Evolutionary conservation across 2,113 vertebrate species (phyloP), one percentile per base, ranked within the genome.

Genomic region (Murina feae): DNA sequence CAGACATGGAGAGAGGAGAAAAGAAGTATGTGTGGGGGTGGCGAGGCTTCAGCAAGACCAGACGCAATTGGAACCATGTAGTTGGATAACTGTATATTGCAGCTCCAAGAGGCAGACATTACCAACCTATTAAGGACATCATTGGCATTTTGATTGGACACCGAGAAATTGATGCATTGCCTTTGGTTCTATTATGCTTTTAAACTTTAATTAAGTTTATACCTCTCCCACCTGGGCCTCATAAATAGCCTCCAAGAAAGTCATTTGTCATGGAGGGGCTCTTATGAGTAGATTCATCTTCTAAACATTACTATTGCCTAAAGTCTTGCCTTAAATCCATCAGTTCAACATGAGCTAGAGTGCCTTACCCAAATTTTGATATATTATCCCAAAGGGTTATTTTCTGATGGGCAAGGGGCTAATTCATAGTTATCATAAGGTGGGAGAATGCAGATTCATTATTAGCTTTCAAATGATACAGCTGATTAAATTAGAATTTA

Each of bases 171-270:
- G 98, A 98, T 98, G 97, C 86, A 95, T 86, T 97, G 97, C 96
- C 97, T 97, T 97, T 82, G 91, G 94, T 95, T 92, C 95, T 96
- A 95, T 97, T 97, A 92, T 84, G 96, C 98, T 98, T 98, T 96
- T 96, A 95, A 97, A 98, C 96, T 98, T 98, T 96, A 96, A 97
- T 98, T 98, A 97, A 97, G 97, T 98, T 98, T 97, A 92, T 97
- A 60, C 95, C 96, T 98, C 91, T 97, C 96, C 97, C 83, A 97
- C 97, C 97, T 98, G 95, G 86, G 93, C 94, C 66, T 98, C 94
- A 96, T 95, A 96, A 97, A 97, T 96, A 96, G 39, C 95, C 96
- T 98, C 91, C 93, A 88, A 97, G 97, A 93, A 94, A 97, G 93
- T 94, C 0, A 6, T 98, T 98, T 98, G 85, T 97, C 97, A 75